Conservation (phyloP, 2,888 invertebrate genomes). For the Athetis lepigone region DNA sequence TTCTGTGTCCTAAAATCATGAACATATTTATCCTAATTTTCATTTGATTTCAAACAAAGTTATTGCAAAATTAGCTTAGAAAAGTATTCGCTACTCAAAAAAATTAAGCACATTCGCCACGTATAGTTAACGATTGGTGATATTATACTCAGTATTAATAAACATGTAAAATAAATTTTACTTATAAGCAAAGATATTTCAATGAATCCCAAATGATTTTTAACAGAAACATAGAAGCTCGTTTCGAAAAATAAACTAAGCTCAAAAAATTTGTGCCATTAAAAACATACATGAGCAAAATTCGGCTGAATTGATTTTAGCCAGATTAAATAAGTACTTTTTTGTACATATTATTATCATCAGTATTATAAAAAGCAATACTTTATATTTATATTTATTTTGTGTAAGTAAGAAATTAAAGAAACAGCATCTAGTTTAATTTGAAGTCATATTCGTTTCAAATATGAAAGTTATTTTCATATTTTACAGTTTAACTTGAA, state of each 20-base stretch:
- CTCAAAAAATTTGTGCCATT: conserved; percentile 65
- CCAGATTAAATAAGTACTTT: conserved; percentile 30
- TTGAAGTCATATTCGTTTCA: conserved; percentile 6
- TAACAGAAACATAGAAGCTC: conserved; percentile 40
- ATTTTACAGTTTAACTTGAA: conserved; percentile 6
- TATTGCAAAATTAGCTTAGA: conserved; percentile 68
- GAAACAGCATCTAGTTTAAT: background rate
- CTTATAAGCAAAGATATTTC: conserved; percentile 54
- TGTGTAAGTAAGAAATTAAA: conserved; percentile 9
- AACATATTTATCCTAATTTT: background rate
- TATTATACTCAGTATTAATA: conserved; percentile 81
- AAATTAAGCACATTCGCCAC: conserved; percentile 64
- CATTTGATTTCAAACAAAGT: conserved; percentile 32
- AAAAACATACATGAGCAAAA: conserved; percentile 18
- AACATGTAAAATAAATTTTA: conserved; percentile 74
- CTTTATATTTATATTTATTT: conserved; percentile 27
- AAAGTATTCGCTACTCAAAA: conserved; percentile 71
- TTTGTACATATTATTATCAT: conserved; percentile 54
- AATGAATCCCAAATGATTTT: conserved; percentile 45
- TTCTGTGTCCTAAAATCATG: background rate
- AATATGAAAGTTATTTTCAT: conserved; percentile 1
- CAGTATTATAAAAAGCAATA: conserved; percentile 60
- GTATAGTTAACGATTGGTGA: conserved; percentile 67
- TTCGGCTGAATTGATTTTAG: conserved; percentile 33
- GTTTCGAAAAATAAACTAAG: conserved; percentile 52